These are phyloP conservation scores for Azorinus chamasolen DNA, from an alignment of 2,888 invertebrate species.

Conservation along the genomic window DNA sequence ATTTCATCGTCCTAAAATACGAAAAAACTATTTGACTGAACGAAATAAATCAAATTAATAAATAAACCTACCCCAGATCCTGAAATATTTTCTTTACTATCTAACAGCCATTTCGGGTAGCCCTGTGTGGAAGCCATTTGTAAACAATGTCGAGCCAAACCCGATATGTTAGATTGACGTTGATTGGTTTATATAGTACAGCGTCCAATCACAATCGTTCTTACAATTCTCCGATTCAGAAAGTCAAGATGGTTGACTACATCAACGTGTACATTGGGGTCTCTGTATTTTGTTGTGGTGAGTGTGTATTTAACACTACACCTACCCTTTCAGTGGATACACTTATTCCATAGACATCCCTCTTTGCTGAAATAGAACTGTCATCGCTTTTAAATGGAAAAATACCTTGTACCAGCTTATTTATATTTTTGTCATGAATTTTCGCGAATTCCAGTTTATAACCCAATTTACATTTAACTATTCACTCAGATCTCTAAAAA, in stretches of 20 bases:
- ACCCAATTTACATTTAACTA: no score
- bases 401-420: no score
- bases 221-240: constrained; percentile 11
- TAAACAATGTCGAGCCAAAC: constrained; percentile 74
- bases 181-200: constrained; percentile 62
- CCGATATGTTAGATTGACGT: constrained; percentile 33
- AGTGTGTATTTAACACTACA: not conserved
- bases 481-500: no score
- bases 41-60: no score
- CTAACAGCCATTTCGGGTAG: constrained; percentile 81
- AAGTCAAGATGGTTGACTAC: constrained; percentile 52
- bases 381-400: no score
- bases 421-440: no score
- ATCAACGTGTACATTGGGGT: constrained; percentile 22
- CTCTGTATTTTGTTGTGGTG: constrained; percentile 24
- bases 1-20: no score
- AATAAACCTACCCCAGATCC: constrained; percentile 72
- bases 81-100: constrained; percentile 79
- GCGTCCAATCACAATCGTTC: constrained; percentile 47
- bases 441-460: no score
- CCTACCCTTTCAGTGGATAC: no score
- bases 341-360: no score
- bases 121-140: constrained; percentile 74
- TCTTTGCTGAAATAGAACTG: no score
- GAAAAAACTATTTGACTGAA: no score